Base-by-base conservation (phyloP, 2,797 vertebrate species). In the Lithobates sylvaticus region DNA sequence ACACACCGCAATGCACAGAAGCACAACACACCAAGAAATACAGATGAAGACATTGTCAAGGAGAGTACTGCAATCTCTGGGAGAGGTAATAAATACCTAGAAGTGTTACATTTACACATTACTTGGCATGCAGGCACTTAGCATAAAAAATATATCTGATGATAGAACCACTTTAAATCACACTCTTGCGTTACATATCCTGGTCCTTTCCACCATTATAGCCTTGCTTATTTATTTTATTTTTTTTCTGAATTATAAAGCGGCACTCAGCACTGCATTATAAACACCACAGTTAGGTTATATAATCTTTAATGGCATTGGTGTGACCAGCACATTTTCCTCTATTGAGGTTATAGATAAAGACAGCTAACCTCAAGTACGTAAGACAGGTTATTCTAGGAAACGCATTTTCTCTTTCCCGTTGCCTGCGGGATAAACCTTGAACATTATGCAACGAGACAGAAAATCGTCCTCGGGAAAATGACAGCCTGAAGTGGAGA, bases 361-460 rank as follows among this genome's bases (percentile, higher is more conserved):
- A n/a, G 78, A 29, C 78, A 26, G 78, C 27, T 10, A 13, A 26
- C 32, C 44, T 58, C 18, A 67, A 70, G 50, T 54, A 68, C 70
- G 67, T 23, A 15, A 21, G 42, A 32, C 61, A 34, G 42, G 6
- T 69, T 69, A 69, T 29, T 32, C 67, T 70, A 50, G 78, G 26
- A 80, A 70, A 21, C 34, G 78, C 65, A 70, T 70, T 50, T 80
- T 32, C 44, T 34, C 65, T 34, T 80, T 10, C 21, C 9, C 5
- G n/a, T 18, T 23, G 15, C 67, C 78, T 23, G 5, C 18, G 42
- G 27, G 78, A 50, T 80, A 54, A 69, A 70, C 67, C 65, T 70
- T 70, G 78, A 70, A 70, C 67, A 36, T 71, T 68, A 71, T 54
- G 67, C 15, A 50, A 39, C 23, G 21, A 80, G 78, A 71, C 78